Percentiles rank a stretch among this genome's conserved stretches.
Conservation (phyloP, 2,113 vertebrate genomes). For the Neoarius graeffei region DNA sequence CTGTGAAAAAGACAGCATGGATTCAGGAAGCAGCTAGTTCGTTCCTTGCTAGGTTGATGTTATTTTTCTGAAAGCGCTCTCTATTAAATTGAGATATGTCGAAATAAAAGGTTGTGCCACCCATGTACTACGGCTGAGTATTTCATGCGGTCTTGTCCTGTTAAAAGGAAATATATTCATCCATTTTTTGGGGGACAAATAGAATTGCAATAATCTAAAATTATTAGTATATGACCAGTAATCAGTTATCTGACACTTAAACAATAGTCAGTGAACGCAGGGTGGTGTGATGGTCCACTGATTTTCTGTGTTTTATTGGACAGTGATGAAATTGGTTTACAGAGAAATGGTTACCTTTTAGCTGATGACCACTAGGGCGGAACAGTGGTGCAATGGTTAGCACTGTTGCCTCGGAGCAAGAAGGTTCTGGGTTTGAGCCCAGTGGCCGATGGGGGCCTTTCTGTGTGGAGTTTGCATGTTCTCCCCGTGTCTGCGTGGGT, state of each 20-base stretch:
- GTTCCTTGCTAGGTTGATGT: slow-evolving; percentile 5
- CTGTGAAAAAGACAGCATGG: background rate
- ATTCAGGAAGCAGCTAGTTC: slow-evolving; percentile 1
- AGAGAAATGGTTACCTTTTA: too few relatives aligned
- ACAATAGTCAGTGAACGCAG: background rate
- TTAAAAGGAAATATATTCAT: background rate
- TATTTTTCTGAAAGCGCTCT: slow-evolving; percentile 14
- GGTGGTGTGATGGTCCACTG: background rate
- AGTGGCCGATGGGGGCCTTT: too few relatives aligned
- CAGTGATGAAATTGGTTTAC: background rate
- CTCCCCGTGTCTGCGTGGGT: too few relatives aligned
- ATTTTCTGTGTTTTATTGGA: background rate
- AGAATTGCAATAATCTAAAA: background rate
- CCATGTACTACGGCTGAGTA: background rate
- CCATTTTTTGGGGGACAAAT: background rate
- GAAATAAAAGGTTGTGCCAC: background rate
- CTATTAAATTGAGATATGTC: background rate
- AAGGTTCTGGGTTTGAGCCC: too few relatives aligned
- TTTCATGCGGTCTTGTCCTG: background rate
- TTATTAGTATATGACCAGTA: background rate
- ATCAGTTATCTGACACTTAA: background rate
- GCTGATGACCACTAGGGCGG: too few relatives aligned
- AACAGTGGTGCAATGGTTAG: too few relatives aligned
- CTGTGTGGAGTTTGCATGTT: too few relatives aligned
- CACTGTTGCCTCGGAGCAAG: too few relatives aligned